Conservation (phyloP, 2,888 invertebrate species). For the Standfussiana lucernea region DNA sequence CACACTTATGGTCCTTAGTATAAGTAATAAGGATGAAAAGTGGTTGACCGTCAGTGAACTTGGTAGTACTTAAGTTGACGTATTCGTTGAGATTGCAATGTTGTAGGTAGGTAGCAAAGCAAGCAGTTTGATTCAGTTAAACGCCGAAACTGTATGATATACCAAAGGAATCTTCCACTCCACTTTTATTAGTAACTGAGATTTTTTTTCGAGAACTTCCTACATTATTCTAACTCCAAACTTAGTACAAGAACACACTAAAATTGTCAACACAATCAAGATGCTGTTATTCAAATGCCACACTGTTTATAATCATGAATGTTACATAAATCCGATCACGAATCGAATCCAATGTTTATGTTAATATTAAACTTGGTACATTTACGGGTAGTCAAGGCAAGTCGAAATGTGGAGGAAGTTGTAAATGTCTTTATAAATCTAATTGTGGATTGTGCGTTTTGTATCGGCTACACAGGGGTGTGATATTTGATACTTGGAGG, state of each 20-base stretch:
- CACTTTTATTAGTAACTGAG: neutral
- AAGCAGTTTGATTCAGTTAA: neutral
- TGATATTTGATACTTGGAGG: conserved; percentile 7
- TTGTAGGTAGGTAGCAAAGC: neutral
- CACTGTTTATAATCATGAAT: conserved; percentile 52
- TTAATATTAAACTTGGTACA: conserved; percentile 65
- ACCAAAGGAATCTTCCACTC: neutral
- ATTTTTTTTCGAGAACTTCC: neutral
- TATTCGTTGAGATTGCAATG: neutral
- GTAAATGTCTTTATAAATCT: conserved; percentile 69
- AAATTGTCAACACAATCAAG: conserved; percentile 47
- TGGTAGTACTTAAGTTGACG: neutral
- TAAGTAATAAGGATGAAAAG: too few relatives aligned
- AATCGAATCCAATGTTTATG: conserved; percentile 68
- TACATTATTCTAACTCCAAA: conserved; percentile 4
- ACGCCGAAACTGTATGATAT: neutral
- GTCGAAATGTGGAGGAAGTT: conserved; percentile 61
- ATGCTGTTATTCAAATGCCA: conserved; percentile 50
- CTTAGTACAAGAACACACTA: conserved; percentile 12
- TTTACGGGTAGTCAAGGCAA: conserved; percentile 49
- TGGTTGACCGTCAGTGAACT: too few relatives aligned
- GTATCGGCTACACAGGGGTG: conserved; percentile 10
- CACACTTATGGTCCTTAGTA: too few relatives aligned
- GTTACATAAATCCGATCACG: conserved; percentile 66
- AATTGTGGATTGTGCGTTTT: conserved; percentile 16